Percentiles rank a stretch among this genome's conserved stretches.
Conservation (phyloP, 2,888 invertebrate genomes). For the Athalia circularis region DNA sequence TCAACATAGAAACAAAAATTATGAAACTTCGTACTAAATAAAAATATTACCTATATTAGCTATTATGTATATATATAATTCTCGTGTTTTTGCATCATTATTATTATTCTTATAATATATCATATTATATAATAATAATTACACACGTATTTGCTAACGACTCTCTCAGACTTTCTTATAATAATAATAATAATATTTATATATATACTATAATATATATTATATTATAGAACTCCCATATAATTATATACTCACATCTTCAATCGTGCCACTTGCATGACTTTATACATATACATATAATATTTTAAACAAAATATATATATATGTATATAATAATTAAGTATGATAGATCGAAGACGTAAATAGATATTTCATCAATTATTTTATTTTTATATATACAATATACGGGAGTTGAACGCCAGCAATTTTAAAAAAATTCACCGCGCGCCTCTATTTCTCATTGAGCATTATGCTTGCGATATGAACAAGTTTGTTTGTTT, state of each 20-base stretch:
- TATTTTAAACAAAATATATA: constrained; percentile 44
- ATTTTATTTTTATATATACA: neutral
- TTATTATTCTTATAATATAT: constrained; percentile 48
- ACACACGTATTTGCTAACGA: constrained; percentile 44
- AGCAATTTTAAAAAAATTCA: neutral
- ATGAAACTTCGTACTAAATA: neutral
- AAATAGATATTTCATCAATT: neutral
- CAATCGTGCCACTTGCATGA: constrained; percentile 19
- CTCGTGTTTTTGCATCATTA: constrained; percentile 3
- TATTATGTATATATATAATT: constrained; percentile 46
- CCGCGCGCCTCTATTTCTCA: neutral
- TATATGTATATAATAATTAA: constrained; percentile 52
- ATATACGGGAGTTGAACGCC: neutral
- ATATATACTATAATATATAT: constrained; percentile 16
- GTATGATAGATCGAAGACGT: constrained; percentile 28
- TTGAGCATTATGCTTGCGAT: neutral
- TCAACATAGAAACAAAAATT: constrained; percentile 17
- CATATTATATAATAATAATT: constrained; percentile 43
- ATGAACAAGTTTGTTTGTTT: neutral
- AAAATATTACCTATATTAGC: constrained; percentile 24
- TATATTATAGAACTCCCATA: constrained; percentile 18
- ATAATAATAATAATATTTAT: constrained; percentile 45
- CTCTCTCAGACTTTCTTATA: constrained; percentile 40
- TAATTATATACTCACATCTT: neutral
- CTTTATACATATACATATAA: constrained; percentile 55